A percentile compares a stretch with the other conserved stretches of the same genome.
Conservation (phyloP, 2,113 vertebrate genomes). For the Muntiacus reevesi region DNA sequence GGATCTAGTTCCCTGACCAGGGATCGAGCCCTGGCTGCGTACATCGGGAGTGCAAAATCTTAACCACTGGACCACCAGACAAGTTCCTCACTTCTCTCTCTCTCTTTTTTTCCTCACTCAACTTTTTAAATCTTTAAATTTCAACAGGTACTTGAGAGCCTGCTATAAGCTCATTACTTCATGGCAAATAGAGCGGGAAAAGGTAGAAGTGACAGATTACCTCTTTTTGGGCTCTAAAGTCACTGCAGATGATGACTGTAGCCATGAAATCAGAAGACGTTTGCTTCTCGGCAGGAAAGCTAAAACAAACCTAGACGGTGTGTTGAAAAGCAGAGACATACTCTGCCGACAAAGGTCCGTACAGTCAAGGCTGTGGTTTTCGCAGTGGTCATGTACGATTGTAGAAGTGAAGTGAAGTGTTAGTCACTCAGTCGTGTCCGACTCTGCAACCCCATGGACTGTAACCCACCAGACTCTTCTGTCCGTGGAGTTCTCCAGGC, state of each 20-base stretch:
- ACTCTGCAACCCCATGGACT: background rate
- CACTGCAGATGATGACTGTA: background rate
- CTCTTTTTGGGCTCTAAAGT: background rate
- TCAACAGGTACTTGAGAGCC: background rate
- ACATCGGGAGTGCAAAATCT: background rate
- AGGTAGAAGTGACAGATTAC: background rate
- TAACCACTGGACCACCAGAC: background rate
- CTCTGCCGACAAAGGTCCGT: background rate
- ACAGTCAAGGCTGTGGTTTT: background rate
- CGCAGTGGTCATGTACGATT: background rate
- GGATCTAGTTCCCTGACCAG: background rate
- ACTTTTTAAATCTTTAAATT: constrained; percentile 7
- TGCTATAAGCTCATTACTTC: background rate
- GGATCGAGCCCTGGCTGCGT: background rate
- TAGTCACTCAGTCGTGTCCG: background rate
- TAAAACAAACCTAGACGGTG: background rate
- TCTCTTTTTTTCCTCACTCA: background rate
- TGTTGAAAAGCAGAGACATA: background rate
- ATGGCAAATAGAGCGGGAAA: background rate
- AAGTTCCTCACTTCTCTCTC: background rate
- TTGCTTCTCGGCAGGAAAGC: background rate
- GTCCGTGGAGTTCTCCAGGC: background rate
- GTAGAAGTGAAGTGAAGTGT: background rate
- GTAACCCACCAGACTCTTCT: background rate
- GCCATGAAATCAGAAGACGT: background rate